Percentiles rank a stretch among this genome's conserved stretches.
These are phyloP conservation scores for Otus scops DNA, from an alignment of 2,797 vertebrate species.

Conservation along the genomic window DNA sequence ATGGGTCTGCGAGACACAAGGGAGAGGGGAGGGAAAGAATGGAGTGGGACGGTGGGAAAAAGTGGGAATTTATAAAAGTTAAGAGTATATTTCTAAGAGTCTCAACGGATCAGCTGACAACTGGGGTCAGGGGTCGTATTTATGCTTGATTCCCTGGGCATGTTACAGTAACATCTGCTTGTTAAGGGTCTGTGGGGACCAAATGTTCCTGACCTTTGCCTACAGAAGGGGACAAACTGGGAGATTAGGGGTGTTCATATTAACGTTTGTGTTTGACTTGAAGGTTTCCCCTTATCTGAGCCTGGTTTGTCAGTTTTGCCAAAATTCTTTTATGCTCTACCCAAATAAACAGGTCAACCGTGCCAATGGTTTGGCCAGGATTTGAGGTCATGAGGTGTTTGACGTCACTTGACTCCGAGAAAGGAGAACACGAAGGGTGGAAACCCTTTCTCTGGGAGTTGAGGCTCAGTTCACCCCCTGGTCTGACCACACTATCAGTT, in stretches of 20 bases:
- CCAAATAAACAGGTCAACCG: slow-evolving; percentile 53
- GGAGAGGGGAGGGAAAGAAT: slow-evolving; percentile 79
- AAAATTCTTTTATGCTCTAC: slow-evolving; percentile 59
- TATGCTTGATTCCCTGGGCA: slow-evolving; percentile 88
- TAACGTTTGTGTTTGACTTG: slow-evolving; percentile 75
- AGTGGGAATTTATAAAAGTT: slow-evolving; percentile 90
- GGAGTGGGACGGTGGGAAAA: slow-evolving; percentile 92
- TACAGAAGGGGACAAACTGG: slow-evolving; percentile 67
- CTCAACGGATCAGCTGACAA: slow-evolving; percentile 93
- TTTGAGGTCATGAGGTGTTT: background rate
- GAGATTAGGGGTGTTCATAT: slow-evolving; percentile 79
- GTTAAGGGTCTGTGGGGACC: slow-evolving; percentile 86
- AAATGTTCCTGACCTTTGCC: slow-evolving; percentile 85
- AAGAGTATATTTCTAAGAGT: slow-evolving; percentile 94
- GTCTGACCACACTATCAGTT: background rate
- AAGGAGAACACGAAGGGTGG: background rate
- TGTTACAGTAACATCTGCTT: slow-evolving; percentile 99
- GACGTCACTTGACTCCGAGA: background rate
- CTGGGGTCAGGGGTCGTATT: slow-evolving; percentile 90
- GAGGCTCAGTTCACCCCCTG: background rate
- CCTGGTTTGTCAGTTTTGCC: slow-evolving; percentile 40
- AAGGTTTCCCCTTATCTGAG: slow-evolving; percentile 44
- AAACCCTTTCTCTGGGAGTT: background rate
- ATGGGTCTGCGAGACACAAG: slow-evolving; percentile 81
- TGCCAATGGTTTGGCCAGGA: background rate